Percentiles rank a stretch among this genome's conserved stretches.
phyloP scores from a whole-genome alignment of 2,113 vertebrate genomes.

The Neopipo cinnamomea region DNA sequence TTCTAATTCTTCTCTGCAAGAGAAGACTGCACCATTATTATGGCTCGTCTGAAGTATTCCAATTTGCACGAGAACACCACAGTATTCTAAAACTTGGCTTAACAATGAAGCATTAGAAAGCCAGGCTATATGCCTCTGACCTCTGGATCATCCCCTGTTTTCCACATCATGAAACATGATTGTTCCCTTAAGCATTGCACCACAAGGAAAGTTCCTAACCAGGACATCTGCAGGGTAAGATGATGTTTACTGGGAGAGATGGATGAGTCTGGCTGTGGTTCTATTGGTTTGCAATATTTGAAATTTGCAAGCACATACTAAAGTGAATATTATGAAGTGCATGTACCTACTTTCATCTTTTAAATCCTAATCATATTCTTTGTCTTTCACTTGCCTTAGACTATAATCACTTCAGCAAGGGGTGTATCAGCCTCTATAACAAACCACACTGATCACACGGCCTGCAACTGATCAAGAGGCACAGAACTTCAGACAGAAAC shows the following conservation, averaged over 20 bases:
- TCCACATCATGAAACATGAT: neutral
- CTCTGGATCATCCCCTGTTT: neutral
- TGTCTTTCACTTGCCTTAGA: neutral
- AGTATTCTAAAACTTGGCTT: neutral
- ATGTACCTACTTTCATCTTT: neutral
- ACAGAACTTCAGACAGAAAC: neutral
- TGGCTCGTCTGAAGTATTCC: neutral
- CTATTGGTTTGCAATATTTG: neutral
- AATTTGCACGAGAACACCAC: neutral
- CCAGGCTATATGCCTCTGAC: neutral
- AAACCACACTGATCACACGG: accelerated
- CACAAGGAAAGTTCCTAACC: neutral
- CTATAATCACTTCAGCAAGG: neutral
- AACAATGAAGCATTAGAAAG: neutral
- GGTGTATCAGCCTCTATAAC: neutral
- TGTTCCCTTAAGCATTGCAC: neutral
- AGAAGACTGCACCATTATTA: neutral
- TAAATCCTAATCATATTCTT: neutral
- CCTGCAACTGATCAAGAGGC: neutral
- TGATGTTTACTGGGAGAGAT: neutral
- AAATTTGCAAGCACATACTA: neutral
- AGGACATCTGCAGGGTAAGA: neutral
- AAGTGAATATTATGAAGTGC: neutral
- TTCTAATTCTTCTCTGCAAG: neutral
- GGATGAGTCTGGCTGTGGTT: neutral